Evolutionary conservation across 2,888 invertebrate species (phyloP).

Genomic region (Acleris cristana): DNA sequence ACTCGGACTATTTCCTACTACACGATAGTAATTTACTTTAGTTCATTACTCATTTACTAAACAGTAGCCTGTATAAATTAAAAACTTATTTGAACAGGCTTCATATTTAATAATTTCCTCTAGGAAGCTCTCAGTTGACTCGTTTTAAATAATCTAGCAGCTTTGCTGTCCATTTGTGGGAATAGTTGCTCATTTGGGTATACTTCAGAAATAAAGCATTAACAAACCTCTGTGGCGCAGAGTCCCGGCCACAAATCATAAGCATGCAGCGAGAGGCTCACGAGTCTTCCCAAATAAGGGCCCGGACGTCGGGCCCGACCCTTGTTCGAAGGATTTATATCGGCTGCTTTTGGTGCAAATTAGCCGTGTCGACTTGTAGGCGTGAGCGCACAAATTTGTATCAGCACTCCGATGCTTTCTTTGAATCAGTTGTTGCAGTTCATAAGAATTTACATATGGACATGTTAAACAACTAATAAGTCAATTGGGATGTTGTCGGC

Average conservation of each 20-base stretch:
- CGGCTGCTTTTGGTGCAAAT: constrained; percentile 76
- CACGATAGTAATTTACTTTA: background rate
- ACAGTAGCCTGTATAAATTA: background rate
- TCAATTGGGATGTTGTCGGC: no score
- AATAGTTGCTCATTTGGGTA: constrained; percentile 28
- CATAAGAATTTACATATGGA: no score
- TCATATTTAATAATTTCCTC: background rate
- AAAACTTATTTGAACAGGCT: background rate
- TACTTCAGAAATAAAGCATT: constrained; percentile 26
- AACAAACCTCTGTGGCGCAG: constrained; percentile 37
- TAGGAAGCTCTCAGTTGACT: background rate
- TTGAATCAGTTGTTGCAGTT: constrained; percentile 24
- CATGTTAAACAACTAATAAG: no score
- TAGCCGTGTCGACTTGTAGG: constrained; percentile 70
- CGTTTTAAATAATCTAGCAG: constrained; percentile 7
- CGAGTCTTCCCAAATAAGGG: constrained; percentile 74
- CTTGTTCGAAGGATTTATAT: constrained; percentile 76
- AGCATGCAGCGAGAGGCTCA: constrained; percentile 67
- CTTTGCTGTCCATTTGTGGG: constrained; percentile 11
- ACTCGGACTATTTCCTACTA: constrained; percentile 25
- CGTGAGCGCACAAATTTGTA: constrained; percentile 73
- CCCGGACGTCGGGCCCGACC: constrained; percentile 64
- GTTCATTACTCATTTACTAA: background rate
- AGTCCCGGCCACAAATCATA: constrained; percentile 72
- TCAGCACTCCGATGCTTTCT: constrained; percentile 47